phyloP scores from a whole-genome alignment of 37 sponge, comb jelly and placozoan genomes.

The Ianthella basta region DNA sequence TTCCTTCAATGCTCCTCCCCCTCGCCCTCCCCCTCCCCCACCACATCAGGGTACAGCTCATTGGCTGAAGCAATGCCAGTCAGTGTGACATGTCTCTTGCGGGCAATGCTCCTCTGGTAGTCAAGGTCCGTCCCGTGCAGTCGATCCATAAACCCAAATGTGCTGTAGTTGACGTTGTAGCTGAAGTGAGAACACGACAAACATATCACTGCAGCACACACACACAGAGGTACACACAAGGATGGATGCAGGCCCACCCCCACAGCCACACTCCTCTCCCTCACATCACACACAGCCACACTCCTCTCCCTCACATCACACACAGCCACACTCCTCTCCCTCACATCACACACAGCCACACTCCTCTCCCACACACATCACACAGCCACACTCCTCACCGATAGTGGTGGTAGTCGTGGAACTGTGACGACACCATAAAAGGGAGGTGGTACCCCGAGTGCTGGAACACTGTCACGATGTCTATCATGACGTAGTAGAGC shows the following conservation, averaged over 20 bases:
- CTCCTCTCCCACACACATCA: neutral
- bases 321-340: neutral
- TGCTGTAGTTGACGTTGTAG: slow-evolving; percentile 77
- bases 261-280: neutral
- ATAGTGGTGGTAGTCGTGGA: slow-evolving; percentile 89
- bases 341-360: neutral
- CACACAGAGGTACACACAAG: neutral
- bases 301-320: neutral
- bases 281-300: neutral
- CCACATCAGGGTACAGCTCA: slow-evolving; percentile 25
- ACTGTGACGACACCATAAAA: slow-evolving; percentile 76
- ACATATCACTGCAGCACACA: neutral
- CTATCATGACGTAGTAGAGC: slow-evolving; percentile 67
- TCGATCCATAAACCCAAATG: slow-evolving; percentile 79
- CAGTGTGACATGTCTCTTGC: slow-evolving; percentile 72
- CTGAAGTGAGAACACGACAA: slow-evolving; percentile 4
- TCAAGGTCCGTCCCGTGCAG: slow-evolving; percentile 82
- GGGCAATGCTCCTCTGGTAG: slow-evolving; percentile 60
- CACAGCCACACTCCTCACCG: slow-evolving; percentile 52
- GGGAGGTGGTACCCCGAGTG: slow-evolving; percentile 96
- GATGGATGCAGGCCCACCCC: neutral
- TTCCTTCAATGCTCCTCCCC: neutral
- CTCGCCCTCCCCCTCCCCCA: neutral
- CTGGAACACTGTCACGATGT: slow-evolving; percentile 45
- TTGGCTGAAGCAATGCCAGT: slow-evolving; percentile 64